Evolutionary conservation across 2,888 invertebrate genomes (phyloP).

Genomic region (Criorhina ranunculi): DNA sequence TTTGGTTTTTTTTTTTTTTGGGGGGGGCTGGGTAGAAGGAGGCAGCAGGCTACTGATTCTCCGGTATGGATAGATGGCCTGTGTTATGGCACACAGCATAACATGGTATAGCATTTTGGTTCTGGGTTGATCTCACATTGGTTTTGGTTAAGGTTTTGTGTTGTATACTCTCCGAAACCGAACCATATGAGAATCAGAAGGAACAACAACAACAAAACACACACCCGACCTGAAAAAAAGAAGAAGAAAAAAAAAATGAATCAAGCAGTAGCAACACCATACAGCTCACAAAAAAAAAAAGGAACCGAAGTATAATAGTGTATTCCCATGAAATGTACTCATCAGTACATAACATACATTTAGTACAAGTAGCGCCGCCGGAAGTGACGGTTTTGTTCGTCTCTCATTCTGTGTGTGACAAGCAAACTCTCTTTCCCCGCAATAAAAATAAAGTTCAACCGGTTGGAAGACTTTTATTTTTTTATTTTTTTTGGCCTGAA

Average conservation of each 20-base stretch:
- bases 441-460: constrained; percentile 73
- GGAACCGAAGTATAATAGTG: constrained; percentile 75
- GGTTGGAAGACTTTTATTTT: constrained; percentile 56
- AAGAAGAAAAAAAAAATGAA: constrained; percentile 36
- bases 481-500: constrained; percentile 38
- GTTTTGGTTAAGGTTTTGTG: constrained; percentile 73
- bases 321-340: constrained; percentile 77
- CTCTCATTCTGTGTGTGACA: constrained; percentile 72
- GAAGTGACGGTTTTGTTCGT: constrained; percentile 84
- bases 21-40: constrained; percentile 24
- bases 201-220: constrained; percentile 10
- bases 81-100: constrained; percentile 65
- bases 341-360: constrained; percentile 79
- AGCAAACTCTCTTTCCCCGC: constrained; percentile 64
- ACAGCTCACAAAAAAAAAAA: constrained; percentile 73
- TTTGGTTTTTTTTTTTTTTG: constrained; percentile 46
- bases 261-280: constrained; percentile 68
- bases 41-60: constrained; percentile 58
- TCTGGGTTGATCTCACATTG: constrained; percentile 76
- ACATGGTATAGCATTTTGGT: constrained; percentile 61
- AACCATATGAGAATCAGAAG: constrained; percentile 69
- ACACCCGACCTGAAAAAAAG: constrained; percentile 48
- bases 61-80: constrained; percentile 66
- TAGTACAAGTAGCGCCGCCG: constrained; percentile 85
- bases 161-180: constrained; percentile 67